These are phyloP conservation scores for Noctua pronuba DNA, from an alignment of 2,888 invertebrate species.

Conservation along the genomic window DNA sequence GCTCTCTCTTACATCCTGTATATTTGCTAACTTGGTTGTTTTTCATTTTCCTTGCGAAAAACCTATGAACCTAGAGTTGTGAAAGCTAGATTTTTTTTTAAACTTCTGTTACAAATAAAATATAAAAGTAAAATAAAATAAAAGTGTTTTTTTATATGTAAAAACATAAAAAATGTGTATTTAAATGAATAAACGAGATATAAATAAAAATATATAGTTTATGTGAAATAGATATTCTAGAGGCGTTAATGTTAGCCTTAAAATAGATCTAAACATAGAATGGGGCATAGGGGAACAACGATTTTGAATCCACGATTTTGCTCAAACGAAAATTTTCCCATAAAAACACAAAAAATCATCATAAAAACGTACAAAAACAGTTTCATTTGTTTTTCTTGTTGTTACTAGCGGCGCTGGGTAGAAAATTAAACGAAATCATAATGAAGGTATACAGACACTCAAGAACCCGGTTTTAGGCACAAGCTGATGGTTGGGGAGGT, in stretches of 20 bases:
- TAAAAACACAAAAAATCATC: constrained; percentile 27
- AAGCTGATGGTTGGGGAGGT: constrained; percentile 61
- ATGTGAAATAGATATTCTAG: background rate
- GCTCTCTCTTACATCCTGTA: background rate
- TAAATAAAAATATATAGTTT: no score
- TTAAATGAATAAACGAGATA: no score
- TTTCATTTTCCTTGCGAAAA: background rate
- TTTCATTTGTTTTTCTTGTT: constrained; percentile 17
- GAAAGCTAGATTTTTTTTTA: background rate
- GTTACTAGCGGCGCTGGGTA: constrained; percentile 57
- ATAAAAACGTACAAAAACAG: constrained; percentile 32
- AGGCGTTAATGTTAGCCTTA: background rate
- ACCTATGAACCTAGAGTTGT: background rate
- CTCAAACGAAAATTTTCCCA: constrained; percentile 20
- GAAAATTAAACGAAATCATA: constrained; percentile 64
- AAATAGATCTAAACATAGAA: background rate
- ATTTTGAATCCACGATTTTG: background rate
- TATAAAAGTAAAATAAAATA: no score
- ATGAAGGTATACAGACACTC: constrained; percentile 58
- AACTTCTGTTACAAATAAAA: background rate
- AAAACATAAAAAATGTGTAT: no score
- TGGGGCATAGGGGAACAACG: background rate
- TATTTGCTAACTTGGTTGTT: background rate
- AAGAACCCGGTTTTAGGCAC: constrained; percentile 68
- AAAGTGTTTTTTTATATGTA: no score